A percentile compares a stretch with the other conserved stretches of the same genome.
phyloP scores from a whole-genome alignment of 2,888 invertebrate species.

The Cephus rjabovi region DNA sequence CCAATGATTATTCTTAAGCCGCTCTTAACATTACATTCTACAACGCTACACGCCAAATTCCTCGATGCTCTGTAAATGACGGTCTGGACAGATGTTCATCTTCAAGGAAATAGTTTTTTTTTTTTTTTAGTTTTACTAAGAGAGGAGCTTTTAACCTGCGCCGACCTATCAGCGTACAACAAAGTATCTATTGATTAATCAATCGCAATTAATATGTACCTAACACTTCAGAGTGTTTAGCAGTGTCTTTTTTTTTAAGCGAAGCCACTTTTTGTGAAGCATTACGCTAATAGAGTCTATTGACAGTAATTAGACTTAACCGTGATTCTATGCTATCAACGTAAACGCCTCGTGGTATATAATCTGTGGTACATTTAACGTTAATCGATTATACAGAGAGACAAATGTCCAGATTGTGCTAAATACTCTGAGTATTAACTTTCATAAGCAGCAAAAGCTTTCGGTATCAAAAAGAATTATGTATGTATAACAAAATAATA shows the following conservation, averaged over 20 bases:
- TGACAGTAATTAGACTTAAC: neutral
- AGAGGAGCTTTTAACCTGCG: slow-evolving; percentile 27
- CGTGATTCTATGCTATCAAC: neutral
- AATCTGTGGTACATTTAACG: neutral
- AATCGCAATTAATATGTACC: neutral
- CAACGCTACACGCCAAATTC: neutral
- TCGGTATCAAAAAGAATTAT: slow-evolving; percentile 22
- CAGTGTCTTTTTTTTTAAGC: neutral
- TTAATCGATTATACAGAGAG: neutral
- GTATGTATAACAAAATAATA: slow-evolving; percentile 27
- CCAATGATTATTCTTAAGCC: neutral
- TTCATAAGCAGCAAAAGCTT: slow-evolving; percentile 31
- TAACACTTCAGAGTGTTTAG: neutral
- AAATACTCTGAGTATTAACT: neutral
- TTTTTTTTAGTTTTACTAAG: slow-evolving; percentile 3
- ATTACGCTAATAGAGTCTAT: neutral
- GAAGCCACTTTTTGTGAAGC: neutral
- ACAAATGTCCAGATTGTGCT: neutral
- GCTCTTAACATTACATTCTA: neutral
- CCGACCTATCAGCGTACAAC: slow-evolving; percentile 33
- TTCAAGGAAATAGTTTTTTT: slow-evolving; percentile 8
- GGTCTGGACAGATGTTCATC: neutral
- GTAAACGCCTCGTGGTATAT: neutral
- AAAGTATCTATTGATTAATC: slow-evolving; percentile 13
- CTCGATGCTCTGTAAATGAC: neutral